These are phyloP conservation scores for Psittacula derbiana DNA, from an alignment of 2,797 vertebrate species.

Conservation along the genomic window DNA sequence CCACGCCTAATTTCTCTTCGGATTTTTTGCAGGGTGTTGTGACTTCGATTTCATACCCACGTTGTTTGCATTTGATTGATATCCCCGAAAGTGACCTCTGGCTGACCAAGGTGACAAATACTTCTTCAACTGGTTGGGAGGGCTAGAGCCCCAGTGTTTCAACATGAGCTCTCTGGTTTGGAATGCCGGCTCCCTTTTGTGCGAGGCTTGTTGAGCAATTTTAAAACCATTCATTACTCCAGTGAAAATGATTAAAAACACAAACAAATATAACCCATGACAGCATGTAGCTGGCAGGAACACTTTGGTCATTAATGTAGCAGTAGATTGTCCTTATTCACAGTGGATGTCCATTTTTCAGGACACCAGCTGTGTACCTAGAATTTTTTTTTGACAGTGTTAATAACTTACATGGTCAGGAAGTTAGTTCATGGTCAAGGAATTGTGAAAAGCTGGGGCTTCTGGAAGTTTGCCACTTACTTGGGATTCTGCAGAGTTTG, in stretches of 20 bases:
- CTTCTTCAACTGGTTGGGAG: slow-evolving; percentile 53
- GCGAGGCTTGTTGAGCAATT: slow-evolving; percentile 31
- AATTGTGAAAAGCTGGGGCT: slow-evolving; percentile 53
- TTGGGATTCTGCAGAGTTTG: slow-evolving; percentile 31
- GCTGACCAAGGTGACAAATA: slow-evolving; percentile 67
- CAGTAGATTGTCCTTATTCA: slow-evolving; percentile 39
- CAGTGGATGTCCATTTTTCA: slow-evolving; percentile 35
- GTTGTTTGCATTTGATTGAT: slow-evolving; percentile 48
- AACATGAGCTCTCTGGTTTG: slow-evolving; percentile 59
- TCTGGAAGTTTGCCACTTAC: slow-evolving; percentile 57
- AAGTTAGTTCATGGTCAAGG: slow-evolving; percentile 64
- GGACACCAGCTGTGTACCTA: slow-evolving; percentile 51
- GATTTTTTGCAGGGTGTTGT: slow-evolving; percentile 1
- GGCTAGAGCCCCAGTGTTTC: slow-evolving; percentile 19
- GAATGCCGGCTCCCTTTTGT: slow-evolving; percentile 48
- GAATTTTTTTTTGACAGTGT: slow-evolving; percentile 19
- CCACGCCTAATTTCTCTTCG: not conserved
- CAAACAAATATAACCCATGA: slow-evolving; percentile 41
- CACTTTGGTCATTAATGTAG: slow-evolving; percentile 34
- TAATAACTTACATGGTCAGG: slow-evolving; percentile 60
- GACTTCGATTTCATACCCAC: not conserved
- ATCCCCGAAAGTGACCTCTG: slow-evolving; percentile 9
- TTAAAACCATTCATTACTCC: slow-evolving; percentile 36
- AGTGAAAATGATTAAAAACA: slow-evolving; percentile 60
- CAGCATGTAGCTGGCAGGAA: slow-evolving; percentile 49